A percentile compares a stretch with the other conserved stretches of the same genome.
Evolutionary conservation across 2,797 vertebrate species (phyloP).

Genomic region (Heteromormyrus szaboi): DNA sequence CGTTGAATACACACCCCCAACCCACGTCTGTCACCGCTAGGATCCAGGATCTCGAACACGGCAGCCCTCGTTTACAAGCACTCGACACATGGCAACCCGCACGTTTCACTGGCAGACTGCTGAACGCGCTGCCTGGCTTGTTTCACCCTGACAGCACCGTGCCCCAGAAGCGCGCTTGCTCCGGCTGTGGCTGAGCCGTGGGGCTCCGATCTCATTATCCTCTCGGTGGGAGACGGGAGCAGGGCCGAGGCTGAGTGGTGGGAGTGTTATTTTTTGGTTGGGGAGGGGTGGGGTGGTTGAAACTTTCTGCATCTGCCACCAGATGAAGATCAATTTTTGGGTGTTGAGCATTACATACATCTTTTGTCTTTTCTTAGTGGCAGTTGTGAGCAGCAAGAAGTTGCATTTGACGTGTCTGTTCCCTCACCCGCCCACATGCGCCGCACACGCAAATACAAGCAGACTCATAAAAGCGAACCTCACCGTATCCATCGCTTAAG

Average conservation of each 20-base stretch:
- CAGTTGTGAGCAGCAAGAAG: background rate
- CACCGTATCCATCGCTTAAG: background rate
- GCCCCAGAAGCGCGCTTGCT: background rate
- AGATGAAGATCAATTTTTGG: background rate
- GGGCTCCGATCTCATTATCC: conserved; percentile 35
- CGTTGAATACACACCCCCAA: background rate
- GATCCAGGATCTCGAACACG: background rate
- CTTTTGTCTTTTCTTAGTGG: background rate
- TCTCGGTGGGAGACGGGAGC: conserved; percentile 22
- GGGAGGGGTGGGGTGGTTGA: background rate
- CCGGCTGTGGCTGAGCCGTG: conserved; percentile 10
- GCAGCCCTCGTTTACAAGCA: background rate
- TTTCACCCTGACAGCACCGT: conserved; percentile 17
- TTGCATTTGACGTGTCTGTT: background rate
- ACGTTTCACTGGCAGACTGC: background rate
- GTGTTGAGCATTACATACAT: conserved; percentile 12
- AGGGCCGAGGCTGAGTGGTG: background rate
- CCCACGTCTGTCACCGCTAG: background rate
- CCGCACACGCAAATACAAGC: background rate
- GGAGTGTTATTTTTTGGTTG: background rate
- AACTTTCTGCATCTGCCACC: conserved; percentile 4
- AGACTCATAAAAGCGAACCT: background rate
- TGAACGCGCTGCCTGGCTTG: conserved; percentile 11
- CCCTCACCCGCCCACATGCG: background rate
- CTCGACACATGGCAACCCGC: background rate